Conservation (phyloP, 2,797 vertebrate genomes). For the Chanos chanos region DNA sequence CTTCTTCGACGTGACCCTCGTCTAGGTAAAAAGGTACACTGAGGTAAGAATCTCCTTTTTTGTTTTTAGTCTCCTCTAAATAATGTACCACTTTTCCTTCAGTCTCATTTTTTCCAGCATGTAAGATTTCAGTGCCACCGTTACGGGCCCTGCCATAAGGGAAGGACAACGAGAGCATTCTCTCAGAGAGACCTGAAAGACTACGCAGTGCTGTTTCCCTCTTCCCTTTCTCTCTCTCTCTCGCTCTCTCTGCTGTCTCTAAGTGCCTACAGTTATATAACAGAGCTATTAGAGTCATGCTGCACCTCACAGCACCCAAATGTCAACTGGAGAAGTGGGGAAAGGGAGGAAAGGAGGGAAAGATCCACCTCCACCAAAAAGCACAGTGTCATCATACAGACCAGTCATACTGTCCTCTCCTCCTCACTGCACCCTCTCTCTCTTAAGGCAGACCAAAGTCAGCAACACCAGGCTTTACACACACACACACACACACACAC, state of each 20-base stretch:
- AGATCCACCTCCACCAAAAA: too few relatives aligned
- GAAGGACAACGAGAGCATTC: neutral
- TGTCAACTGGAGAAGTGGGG: slow-evolving; percentile 47
- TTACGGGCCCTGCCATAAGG: neutral
- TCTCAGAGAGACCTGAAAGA: neutral
- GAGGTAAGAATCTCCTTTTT: too few relatives aligned
- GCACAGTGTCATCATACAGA: too few relatives aligned
- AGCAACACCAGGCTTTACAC: too few relatives aligned
- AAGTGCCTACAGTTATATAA: slow-evolving; percentile 55
- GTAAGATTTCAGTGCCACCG: neutral
- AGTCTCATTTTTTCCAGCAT: neutral
- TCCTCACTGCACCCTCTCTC: too few relatives aligned
- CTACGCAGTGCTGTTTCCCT: neutral
- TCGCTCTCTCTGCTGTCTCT: too few relatives aligned
- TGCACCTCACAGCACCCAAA: slow-evolving; percentile 49
- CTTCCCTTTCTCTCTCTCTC: slow-evolving; percentile 40
- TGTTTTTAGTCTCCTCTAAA: neutral
- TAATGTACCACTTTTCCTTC: neutral
- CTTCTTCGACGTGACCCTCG: too few relatives aligned
- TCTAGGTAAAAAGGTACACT: too few relatives aligned
- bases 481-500: too few relatives aligned
- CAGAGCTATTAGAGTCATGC: slow-evolving; percentile 48
- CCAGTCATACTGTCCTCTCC: too few relatives aligned
- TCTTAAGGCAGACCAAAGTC: too few relatives aligned
- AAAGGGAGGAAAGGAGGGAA: too few relatives aligned